Evolutionary conservation across 92 coral and sea anemone genomes (phyloP).

Genomic region (Zoanthus solanderi): DNA sequence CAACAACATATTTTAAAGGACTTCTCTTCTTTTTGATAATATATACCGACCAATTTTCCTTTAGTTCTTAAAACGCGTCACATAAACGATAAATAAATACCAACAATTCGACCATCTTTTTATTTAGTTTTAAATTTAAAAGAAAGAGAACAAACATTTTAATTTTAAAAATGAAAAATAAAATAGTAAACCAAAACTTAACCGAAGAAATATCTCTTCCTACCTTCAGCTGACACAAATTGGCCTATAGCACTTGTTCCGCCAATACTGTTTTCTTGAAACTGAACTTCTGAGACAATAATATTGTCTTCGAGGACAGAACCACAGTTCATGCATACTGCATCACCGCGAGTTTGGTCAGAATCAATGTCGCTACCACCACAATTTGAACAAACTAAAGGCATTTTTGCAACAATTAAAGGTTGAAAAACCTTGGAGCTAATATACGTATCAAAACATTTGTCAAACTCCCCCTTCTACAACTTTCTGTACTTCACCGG

Average conservation of each 20-base stretch:
- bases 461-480: no score
- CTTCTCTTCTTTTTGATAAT: neutral
- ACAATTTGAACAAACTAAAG: constrained; percentile 97
- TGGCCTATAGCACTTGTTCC: constrained; percentile 98
- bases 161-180: neutral
- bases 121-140: no score
- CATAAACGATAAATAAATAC: neutral
- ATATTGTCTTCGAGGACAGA: constrained; percentile 97
- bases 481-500: no score
- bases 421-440: neutral
- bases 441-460: neutral
- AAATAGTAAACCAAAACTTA: neutral
- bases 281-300: constrained; percentile 94
- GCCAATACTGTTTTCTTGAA: constrained; percentile 96
- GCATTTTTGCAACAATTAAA: constrained; percentile 62
- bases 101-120: neutral
- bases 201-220: neutral
- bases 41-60: constrained; percentile 8
- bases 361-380: constrained; percentile 97
- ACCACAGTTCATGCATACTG: constrained; percentile 96
- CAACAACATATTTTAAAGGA: neutral
- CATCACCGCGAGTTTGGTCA: constrained; percentile 98
- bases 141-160: neutral
- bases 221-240: constrained; percentile 97
- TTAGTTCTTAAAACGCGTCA: neutral